phyloP scores from a whole-genome alignment of 2,888 invertebrate species.

The Trichacis sp. region DNA sequence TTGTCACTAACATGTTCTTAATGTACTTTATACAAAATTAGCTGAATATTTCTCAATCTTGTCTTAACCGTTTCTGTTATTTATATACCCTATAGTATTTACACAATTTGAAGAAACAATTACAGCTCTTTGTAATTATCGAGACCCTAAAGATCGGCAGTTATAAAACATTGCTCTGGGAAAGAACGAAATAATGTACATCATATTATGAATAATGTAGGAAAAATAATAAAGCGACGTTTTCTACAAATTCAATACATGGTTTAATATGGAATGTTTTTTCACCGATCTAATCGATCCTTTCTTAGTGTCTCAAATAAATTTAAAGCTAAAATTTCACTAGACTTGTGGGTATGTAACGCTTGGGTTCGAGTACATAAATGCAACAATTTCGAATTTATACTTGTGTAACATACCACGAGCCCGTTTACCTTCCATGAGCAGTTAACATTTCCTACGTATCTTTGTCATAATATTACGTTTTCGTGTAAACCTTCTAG shows the following conservation, averaged over 20 bases:
- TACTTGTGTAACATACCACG: neutral
- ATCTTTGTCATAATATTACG: neutral
- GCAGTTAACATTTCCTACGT: neutral
- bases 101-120: neutral
- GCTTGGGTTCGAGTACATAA: constrained; percentile 21
- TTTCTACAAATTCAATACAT: neutral
- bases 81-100: no score
- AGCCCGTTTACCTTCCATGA: constrained; percentile 22
- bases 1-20: neutral
- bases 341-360: constrained; percentile 27
- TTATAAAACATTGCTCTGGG: neutral
- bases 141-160: neutral
- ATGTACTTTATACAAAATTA: neutral
- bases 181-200: no score
- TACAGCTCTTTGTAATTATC: no score
- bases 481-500: no score
- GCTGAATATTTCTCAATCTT: neutral
- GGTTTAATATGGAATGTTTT: neutral
- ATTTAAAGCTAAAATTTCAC: constrained; percentile 43
- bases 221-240: no score
- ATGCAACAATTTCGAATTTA: constrained; percentile 24
- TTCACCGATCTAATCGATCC: no score
- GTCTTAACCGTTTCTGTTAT: no score
- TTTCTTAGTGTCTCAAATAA: constrained; percentile 20
- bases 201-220: no score